phyloP scores from a whole-genome alignment of 1,140 invertebrate genomes.

The Macrobrachium rosenbergii region DNA sequence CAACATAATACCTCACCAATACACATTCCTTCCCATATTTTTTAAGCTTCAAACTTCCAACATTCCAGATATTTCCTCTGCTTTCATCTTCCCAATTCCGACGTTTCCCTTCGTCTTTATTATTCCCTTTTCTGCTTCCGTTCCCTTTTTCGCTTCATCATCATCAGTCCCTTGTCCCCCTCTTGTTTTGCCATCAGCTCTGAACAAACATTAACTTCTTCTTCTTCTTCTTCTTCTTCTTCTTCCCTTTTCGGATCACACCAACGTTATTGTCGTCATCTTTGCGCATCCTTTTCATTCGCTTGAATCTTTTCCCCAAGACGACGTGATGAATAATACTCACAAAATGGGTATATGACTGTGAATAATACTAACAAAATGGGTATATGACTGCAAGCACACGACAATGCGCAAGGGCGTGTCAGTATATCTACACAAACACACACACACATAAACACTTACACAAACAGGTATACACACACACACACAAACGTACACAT shows the following conservation, averaged over 20 bases:
- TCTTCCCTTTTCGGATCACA: not conserved
- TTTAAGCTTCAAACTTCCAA: not conserved
- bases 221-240: constrained; percentile 13
- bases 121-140: not conserved
- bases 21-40: not conserved
- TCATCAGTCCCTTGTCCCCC: not conserved
- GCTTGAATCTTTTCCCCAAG: too few relatives aligned
- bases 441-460: not conserved
- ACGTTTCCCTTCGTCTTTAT: not conserved
- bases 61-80: not conserved
- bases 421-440: too few relatives aligned
- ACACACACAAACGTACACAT: constrained; percentile 10
- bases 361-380: too few relatives aligned
- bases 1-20: not conserved
- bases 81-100: not conserved
- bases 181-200: not conserved
- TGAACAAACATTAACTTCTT: not conserved
- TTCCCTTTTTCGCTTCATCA: not conserved
- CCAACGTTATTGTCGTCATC: too few relatives aligned
- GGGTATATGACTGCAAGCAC: too few relatives aligned
- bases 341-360: too few relatives aligned
- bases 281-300: too few relatives aligned
- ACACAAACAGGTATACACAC: not conserved
- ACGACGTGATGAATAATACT: too few relatives aligned
- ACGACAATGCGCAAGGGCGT: too few relatives aligned